phyloP scores from a whole-genome alignment of 1,140 invertebrate genomes.

The Macrocentrus cingulum region DNA sequence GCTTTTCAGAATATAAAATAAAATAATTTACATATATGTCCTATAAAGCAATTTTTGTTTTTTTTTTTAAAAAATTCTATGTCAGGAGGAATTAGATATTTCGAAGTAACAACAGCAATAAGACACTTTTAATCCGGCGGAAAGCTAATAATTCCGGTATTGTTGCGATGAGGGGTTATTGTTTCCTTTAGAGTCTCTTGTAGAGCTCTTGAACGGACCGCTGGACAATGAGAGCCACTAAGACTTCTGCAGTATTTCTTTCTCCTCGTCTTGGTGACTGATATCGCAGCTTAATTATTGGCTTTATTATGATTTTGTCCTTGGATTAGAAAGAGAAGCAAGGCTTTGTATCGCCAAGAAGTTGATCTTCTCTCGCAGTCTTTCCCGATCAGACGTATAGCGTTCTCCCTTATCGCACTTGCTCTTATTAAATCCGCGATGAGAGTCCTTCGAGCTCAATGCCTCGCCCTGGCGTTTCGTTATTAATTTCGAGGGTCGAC shows the following conservation, averaged over 20 bases:
- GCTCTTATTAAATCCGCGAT: slow-evolving; percentile 31
- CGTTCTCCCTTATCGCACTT: slow-evolving; percentile 25
- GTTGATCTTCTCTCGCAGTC: not conserved
- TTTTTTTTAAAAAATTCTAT: too few relatives aligned
- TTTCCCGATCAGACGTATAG: not conserved
- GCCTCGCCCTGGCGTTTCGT: slow-evolving; percentile 26
- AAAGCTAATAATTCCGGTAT: slow-evolving; percentile 10
- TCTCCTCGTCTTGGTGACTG: not conserved
- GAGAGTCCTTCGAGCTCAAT: slow-evolving; percentile 24
- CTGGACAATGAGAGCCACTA: slow-evolving; percentile 28
- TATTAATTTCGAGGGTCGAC: slow-evolving; percentile 30
- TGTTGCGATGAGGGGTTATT: slow-evolving; percentile 17
- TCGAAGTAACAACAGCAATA: slow-evolving; percentile 8
- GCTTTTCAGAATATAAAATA: too few relatives aligned
- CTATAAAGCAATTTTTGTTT: too few relatives aligned
- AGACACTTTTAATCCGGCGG: slow-evolving; percentile 22
- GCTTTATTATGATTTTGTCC: slow-evolving; percentile 30
- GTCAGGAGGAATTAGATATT: not conserved
- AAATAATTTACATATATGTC: too few relatives aligned
- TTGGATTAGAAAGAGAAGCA: not conserved
- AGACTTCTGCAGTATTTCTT: slow-evolving; percentile 4
- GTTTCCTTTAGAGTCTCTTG: slow-evolving; percentile 26
- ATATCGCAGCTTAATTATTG: slow-evolving; percentile 30
- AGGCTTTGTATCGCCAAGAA: slow-evolving; percentile 1
- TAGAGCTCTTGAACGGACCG: slow-evolving; percentile 22